Evolutionary conservation across 2,797 vertebrate genomes (phyloP).

Genomic region (Dromococcyx pavoninus): DNA sequence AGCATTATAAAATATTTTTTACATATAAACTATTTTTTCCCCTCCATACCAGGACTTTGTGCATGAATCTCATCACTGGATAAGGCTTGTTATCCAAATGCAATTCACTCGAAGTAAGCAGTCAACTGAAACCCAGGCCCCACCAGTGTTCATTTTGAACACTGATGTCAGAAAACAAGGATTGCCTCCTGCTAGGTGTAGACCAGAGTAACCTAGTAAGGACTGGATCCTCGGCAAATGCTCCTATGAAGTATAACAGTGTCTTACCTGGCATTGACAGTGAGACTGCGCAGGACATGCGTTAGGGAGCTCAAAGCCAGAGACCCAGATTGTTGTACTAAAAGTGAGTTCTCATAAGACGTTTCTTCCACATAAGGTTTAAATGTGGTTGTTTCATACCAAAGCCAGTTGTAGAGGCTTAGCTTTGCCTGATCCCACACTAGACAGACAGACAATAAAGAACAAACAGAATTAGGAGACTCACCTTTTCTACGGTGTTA

Average conservation of each 20-base stretch:
- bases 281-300: constrained; percentile 92
- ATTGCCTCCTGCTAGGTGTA: not conserved
- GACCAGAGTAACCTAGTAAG: not conserved
- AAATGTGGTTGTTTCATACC: constrained; percentile 97
- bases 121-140: not conserved
- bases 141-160: not conserved
- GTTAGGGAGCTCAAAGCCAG: constrained; percentile 92
- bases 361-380: constrained; percentile 93
- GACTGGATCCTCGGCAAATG: not conserved
- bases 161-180: not conserved
- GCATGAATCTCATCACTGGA: not conserved
- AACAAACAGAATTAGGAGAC: not conserved
- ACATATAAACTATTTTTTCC: not conserved
- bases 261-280: constrained; percentile 91
- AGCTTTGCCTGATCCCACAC: constrained; percentile 98
- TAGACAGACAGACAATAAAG: constrained; percentile 61
- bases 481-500: not conserved
- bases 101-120: not conserved
- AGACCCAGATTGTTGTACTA: constrained; percentile 92
- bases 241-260: not conserved
- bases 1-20: not conserved
- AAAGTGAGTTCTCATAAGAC: constrained; percentile 93
- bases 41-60: not conserved
- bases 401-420: constrained; percentile 96
- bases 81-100: not conserved